Evolutionary conservation across 2,113 vertebrate species (phyloP).

Genomic region (Poeciliopsis turrubarensis): DNA sequence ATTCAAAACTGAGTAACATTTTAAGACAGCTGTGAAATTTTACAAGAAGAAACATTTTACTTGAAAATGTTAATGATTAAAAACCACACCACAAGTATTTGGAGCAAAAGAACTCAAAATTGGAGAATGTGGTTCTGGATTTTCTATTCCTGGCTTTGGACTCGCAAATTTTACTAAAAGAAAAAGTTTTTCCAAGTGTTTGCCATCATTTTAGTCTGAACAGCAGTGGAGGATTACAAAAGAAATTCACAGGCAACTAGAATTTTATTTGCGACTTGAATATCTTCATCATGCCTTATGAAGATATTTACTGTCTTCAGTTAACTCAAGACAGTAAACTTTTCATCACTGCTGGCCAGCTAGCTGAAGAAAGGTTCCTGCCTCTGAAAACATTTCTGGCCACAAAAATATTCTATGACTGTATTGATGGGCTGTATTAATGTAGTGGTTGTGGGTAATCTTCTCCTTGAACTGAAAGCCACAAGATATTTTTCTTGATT

Average conservation of each 20-base stretch:
- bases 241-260: too few relatives aligned
- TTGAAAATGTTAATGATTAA: not conserved
- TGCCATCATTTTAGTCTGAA: not conserved
- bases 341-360: not conserved
- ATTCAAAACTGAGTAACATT: slow-evolving; percentile 18
- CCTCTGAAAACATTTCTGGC: not conserved
- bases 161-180: not conserved
- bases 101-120: not conserved
- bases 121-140: not conserved
- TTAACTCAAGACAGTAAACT: too few relatives aligned
- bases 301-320: too few relatives aligned
- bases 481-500: not conserved
- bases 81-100: not conserved
- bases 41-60: not conserved
- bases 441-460: not conserved
- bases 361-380: not conserved
- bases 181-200: not conserved
- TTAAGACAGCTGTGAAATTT: slow-evolving; percentile 64
- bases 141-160: not conserved
- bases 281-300: too few relatives aligned
- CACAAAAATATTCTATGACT: not conserved
- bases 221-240: not conserved
- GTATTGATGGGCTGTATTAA: not conserved
- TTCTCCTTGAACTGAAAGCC: too few relatives aligned
- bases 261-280: too few relatives aligned